Conservation (phyloP, 1,140 invertebrate species). For the Ostrea edulis region DNA sequence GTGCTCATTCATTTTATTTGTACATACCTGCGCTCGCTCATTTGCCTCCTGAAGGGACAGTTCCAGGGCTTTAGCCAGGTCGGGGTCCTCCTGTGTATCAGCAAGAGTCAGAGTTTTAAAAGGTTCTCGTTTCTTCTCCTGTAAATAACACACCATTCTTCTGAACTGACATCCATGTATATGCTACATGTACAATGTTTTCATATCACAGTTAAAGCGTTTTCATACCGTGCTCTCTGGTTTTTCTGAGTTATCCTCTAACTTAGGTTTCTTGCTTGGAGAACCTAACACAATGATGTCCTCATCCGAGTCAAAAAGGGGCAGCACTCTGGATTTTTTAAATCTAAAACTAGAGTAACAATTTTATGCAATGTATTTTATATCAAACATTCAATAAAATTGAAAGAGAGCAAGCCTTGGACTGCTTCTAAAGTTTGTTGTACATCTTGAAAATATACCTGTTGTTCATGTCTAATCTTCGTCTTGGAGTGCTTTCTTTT, state of each 20-base stretch:
- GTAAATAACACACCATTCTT: neutral
- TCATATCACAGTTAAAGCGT: neutral
- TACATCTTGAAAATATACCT: neutral
- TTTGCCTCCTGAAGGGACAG: constrained; percentile 58
- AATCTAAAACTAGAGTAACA: constrained; percentile 43
- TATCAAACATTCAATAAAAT: neutral
- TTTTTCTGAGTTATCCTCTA: neutral
- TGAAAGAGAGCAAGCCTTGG: neutral
- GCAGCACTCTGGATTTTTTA: constrained; percentile 43
- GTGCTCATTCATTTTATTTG: no score
- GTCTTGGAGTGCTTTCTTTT: constrained; percentile 45
- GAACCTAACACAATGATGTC: constrained; percentile 27
- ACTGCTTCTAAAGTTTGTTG: neutral
- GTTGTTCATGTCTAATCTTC: constrained; percentile 40
- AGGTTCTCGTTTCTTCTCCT: constrained; percentile 4
- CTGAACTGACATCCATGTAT: neutral
- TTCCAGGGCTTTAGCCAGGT: constrained; percentile 59
- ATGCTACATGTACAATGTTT: neutral
- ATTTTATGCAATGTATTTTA: neutral
- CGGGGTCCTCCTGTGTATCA: constrained; percentile 54
- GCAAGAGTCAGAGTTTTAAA: constrained; percentile 41
- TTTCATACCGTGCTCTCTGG: neutral
- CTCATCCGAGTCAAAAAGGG: constrained; percentile 18
- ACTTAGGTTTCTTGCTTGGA: constrained; percentile 42
- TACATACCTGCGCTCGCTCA: constrained; percentile 53